phyloP scores from a whole-genome alignment of 2,113 vertebrate genomes.

The Eclectus roratus region DNA sequence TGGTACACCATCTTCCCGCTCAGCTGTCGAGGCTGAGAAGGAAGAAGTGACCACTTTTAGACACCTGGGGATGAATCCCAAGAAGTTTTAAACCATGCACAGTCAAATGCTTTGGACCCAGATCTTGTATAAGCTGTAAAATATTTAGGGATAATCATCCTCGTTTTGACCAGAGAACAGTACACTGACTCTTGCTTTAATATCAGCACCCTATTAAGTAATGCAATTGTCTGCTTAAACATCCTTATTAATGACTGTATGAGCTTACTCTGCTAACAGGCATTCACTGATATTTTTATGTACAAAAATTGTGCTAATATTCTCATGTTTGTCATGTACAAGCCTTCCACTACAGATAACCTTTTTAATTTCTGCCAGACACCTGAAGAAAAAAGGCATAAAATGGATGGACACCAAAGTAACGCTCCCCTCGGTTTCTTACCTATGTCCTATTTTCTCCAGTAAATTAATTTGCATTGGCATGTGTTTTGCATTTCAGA shows the following conservation, averaged over 20 bases:
- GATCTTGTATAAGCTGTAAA: background rate
- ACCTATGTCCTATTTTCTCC: background rate
- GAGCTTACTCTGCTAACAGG: background rate
- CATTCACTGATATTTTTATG: background rate
- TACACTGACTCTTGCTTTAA: background rate
- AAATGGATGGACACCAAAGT: background rate
- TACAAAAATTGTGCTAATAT: background rate
- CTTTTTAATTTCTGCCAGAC: background rate
- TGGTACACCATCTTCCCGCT: rapidly evolving
- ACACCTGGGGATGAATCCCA: background rate
- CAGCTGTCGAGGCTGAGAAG: background rate
- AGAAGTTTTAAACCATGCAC: background rate
- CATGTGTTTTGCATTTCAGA: background rate
- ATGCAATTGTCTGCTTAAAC: background rate
- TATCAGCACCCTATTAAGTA: background rate
- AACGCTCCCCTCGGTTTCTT: background rate
- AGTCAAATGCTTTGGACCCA: background rate
- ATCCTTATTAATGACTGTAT: background rate
- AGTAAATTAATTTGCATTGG: background rate
- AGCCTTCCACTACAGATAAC: background rate
- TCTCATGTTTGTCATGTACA: background rate
- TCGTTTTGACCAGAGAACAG: background rate
- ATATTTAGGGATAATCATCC: background rate
- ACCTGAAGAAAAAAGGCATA: background rate
- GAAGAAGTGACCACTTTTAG: background rate